Evolutionary conservation across 2,797 vertebrate species (phyloP).

Genomic region (Fistularia commersonii): DNA sequence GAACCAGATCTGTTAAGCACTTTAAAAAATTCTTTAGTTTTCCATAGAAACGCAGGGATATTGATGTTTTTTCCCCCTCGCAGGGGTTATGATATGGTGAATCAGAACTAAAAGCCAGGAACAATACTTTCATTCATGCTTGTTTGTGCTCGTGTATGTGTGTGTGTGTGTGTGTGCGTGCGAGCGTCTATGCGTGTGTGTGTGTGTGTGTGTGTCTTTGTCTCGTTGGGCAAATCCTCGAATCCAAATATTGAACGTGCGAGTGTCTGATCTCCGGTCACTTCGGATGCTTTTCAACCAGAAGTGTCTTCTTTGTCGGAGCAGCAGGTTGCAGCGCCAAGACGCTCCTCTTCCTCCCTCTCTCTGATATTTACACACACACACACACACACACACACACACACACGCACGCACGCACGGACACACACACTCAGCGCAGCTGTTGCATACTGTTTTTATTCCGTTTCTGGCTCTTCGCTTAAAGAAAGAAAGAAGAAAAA

Average conservation of each 20-base stretch:
- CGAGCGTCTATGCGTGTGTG: conserved; percentile 7
- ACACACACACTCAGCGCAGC: conserved; percentile 16
- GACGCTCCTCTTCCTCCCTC: conserved; percentile 42
- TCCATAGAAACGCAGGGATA: conserved; percentile 98
- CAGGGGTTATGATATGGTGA: conserved; percentile 99
- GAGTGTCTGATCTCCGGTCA: conserved; percentile 82
- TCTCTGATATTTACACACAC: no score
- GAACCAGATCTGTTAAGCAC: conserved; percentile 88
- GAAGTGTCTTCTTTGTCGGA: conserved; percentile 82
- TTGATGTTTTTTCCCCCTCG: conserved; percentile 99
- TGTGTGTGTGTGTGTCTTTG: conserved; percentile 71
- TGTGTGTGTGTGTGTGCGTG: background rate
- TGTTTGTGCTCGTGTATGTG: conserved; percentile 38
- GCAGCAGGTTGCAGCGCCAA: conserved; percentile 87
- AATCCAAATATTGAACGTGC: conserved; percentile 94
- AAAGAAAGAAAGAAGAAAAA: background rate
- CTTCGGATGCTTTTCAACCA: conserved; percentile 83
- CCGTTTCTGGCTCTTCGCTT: background rate
- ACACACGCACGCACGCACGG: background rate
- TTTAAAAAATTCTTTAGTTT: conserved; percentile 91
- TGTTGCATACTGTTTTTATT: conserved; percentile 18
- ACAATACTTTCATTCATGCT: conserved; percentile 92
- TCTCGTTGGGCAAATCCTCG: conserved; percentile 76
- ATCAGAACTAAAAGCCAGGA: conserved; percentile 88
- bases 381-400: no score